Base-by-base conservation (phyloP, 2,113 vertebrate genomes). In the Neogobius melanostomus region DNA sequence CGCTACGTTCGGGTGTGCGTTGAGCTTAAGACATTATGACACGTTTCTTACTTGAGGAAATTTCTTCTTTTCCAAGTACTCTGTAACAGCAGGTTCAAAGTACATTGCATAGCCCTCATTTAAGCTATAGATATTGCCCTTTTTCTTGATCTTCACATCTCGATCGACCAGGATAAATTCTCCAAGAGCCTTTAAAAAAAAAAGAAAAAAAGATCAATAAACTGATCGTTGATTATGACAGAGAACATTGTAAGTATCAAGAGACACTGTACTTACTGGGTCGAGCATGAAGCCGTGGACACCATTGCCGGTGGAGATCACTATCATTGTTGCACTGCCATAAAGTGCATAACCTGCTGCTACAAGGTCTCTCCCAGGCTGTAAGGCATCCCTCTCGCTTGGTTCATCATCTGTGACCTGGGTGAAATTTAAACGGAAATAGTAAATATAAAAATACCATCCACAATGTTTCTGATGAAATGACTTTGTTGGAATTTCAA, bases 241-340 rank as follows among this genome's bases (percentile, higher is more conserved):
- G 28, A 56, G 10, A 28, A 21, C 17, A 11, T 6, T 9, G 6
- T 54, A 0, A 5, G 6, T 11, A 56, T 8, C 17, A 16, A 15
- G 42, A 47, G 1, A 4, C 0, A 88, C 28, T 36, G 3, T 36
- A 36, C 95, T 93, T 63, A 98, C 97, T 63, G 96, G 97, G 78
- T 98, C 97, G 56, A 98, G 91, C 97, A 98, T 98, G 87, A 98
- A 98, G 80, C 96, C 93, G 90, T 98, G 96, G 89, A 98, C 96
- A 1, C 95, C 94, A 11, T 86, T 83, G 4, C 93, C 92, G 10
- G 93, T 94, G 72, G 95, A 96, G 6, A 98, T 81, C 4, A 98
- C 96, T 73, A 98, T 66, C 96, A 98, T 97, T 45, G 96, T 98
- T 81, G 97, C 97, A 70, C 97, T 98, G 67, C 97, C 97, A 7